Percentiles rank a stretch among this genome's conserved stretches.
Evolutionary conservation across 2,797 vertebrate genomes (phyloP).

Genomic region (Trachurus trachurus): DNA sequence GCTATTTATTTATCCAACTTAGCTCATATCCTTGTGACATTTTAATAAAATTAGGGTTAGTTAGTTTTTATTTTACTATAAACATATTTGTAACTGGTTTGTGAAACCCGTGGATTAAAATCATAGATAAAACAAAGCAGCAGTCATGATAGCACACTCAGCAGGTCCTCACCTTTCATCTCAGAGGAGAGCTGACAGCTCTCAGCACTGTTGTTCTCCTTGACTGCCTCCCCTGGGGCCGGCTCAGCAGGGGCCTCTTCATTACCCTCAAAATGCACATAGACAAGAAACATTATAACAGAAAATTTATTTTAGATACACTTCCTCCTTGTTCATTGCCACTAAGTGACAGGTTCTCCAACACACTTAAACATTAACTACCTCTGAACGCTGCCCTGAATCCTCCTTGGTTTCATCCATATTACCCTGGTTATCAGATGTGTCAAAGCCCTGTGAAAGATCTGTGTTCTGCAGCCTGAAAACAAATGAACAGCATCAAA

Average conservation of each 20-base stretch:
- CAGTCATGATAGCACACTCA: conserved; percentile 27
- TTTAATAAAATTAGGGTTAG: too few species aligned
- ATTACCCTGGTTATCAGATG: conserved; percentile 44
- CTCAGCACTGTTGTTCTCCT: conserved; percentile 90
- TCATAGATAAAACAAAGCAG: conserved; percentile 50
- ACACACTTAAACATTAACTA: conserved; percentile 42
- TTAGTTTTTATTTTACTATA: too few species aligned
- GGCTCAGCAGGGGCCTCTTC: conserved; percentile 77
- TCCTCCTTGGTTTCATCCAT: conserved; percentile 76
- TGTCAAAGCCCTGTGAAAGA: conserved; percentile 74
- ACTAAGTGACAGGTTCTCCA: background rate
- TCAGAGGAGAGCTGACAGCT: conserved; percentile 85
- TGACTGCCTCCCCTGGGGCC: conserved; percentile 81
- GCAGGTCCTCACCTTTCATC: conserved; percentile 82
- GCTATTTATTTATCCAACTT: background rate
- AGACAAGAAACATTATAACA: conserved; percentile 46
- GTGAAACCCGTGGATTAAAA: conserved; percentile 18
- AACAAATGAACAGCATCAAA: conserved; percentile 5
- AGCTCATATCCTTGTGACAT: background rate
- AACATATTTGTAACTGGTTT: background rate
- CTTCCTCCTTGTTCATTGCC: conserved; percentile 8
- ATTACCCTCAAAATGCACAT: conserved; percentile 79
- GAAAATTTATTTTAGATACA: conserved; percentile 13
- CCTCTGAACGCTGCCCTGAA: conserved; percentile 63
- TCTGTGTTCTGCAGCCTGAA: conserved; percentile 85